These are phyloP conservation scores for Chrysina gloriosa DNA, from an alignment of 2,888 invertebrate genomes.

Conservation along the genomic window DNA sequence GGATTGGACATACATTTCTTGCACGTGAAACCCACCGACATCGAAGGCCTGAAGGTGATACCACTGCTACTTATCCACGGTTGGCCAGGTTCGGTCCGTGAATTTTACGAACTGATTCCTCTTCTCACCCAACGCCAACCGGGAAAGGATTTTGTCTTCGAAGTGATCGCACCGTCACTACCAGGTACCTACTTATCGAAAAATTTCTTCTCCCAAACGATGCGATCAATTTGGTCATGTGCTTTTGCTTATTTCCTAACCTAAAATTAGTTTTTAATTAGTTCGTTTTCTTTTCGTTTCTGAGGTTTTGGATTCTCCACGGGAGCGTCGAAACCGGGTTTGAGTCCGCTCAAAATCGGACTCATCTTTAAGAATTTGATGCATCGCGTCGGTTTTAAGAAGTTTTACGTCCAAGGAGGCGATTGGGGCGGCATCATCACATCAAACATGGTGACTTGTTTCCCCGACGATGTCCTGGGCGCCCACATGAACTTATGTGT, in stretches of 20 bases:
- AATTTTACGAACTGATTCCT: conserved; percentile 83
- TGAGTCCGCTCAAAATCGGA: conserved; percentile 69
- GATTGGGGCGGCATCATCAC: conserved; percentile 85
- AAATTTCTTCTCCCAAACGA: background rate
- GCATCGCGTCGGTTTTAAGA: conserved; percentile 73
- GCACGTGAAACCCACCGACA: conserved; percentile 70
- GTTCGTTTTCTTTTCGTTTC: background rate
- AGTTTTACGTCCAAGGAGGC: conserved; percentile 81
- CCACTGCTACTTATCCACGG: conserved; percentile 84
- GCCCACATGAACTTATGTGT: conserved; percentile 62
- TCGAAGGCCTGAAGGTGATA: conserved; percentile 63
- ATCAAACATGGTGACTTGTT: conserved; percentile 71
- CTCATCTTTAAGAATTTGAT: conserved; percentile 76
- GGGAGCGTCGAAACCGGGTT: conserved; percentile 71
- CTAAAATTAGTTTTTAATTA: background rate
- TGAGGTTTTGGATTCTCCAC: conserved; percentile 66
- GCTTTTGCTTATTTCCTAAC: too few relatives aligned
- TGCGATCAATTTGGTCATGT: too few relatives aligned
- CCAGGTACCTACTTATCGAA: conserved; percentile 61
- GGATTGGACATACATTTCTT: conserved; percentile 78
- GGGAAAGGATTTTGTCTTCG: conserved; percentile 73
- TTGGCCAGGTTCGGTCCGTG: conserved; percentile 89
- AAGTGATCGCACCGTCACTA: conserved; percentile 71
- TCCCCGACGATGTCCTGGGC: conserved; percentile 70
- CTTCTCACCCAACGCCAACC: conserved; percentile 68